Evolutionary conservation across 2,113 vertebrate genomes (phyloP).

Genomic region (Apus apus): DNA sequence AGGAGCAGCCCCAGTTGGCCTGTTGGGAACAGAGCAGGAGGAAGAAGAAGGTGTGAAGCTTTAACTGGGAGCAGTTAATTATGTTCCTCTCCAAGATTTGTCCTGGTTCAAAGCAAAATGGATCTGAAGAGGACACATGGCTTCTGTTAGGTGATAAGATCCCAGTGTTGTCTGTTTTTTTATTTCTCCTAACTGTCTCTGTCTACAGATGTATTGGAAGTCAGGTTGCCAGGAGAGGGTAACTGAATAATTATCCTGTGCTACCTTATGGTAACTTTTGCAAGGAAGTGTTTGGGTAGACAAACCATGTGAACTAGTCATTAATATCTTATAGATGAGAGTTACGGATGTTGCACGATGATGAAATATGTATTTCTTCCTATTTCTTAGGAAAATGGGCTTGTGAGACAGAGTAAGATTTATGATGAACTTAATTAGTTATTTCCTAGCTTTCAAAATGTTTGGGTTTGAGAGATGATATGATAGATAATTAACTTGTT

Average conservation of each 20-base stretch:
- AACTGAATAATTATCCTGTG: not conserved
- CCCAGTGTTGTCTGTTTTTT: not conserved
- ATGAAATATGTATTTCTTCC: slow-evolving; percentile 60
- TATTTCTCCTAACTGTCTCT: not conserved
- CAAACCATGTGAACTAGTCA: not conserved
- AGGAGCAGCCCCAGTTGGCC: not conserved
- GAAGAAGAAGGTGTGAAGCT: not conserved
- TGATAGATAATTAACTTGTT: slow-evolving; percentile 68
- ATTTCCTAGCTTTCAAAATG: slow-evolving; percentile 67
- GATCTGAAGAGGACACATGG: not conserved
- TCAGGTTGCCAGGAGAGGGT: not conserved
- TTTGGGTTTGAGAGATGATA: slow-evolving; percentile 64
- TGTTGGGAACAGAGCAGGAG: not conserved
- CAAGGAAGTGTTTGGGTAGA: slow-evolving; percentile 28
- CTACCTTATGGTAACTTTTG: not conserved
- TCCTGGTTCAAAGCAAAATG: not conserved
- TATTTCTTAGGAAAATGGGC: slow-evolving; percentile 58
- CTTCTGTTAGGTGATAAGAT: not conserved
- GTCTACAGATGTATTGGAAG: not conserved
- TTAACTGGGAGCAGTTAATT: not conserved
- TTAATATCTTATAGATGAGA: slow-evolving; percentile 55
- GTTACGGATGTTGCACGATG: slow-evolving; percentile 25
- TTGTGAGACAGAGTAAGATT: slow-evolving; percentile 54
- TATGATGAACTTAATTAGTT: slow-evolving; percentile 66
- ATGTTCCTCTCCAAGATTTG: not conserved